These are phyloP conservation scores for Parasteatoda tepidariorum DNA, from an alignment of 1,140 invertebrate genomes.

Conservation along the genomic window DNA sequence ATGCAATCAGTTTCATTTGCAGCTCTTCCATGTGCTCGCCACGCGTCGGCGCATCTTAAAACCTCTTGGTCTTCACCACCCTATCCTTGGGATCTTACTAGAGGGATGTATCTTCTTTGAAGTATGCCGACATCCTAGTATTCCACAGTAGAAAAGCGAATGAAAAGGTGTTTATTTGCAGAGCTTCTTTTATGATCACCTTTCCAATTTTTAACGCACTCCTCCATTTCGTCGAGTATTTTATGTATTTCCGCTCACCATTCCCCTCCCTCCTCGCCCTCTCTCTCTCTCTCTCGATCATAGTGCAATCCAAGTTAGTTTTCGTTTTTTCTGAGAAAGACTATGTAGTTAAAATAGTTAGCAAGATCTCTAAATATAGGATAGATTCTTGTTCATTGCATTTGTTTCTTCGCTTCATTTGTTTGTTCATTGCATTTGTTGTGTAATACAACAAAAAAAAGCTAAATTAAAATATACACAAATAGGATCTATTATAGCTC, in stretches of 20 bases:
- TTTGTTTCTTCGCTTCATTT: too few species aligned
- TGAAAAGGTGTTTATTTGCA: constrained; percentile 24
- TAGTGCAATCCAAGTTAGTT: too few species aligned
- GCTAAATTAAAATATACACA: too few species aligned
- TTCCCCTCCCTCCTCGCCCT: neutral
- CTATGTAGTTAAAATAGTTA: too few species aligned
- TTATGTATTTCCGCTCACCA: neutral
- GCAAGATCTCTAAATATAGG: too few species aligned
- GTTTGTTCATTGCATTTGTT: too few species aligned
- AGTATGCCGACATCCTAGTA: neutral
- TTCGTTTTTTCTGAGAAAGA: too few species aligned
- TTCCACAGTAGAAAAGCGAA: neutral
- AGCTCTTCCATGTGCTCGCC: constrained; percentile 10
- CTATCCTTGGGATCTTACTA: too few species aligned
- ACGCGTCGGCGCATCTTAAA: constrained; percentile 19
- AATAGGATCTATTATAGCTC: too few species aligned
- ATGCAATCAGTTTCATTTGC: constrained; percentile 23
- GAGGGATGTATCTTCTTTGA: neutral
- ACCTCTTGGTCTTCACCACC: neutral
- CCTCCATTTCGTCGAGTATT: neutral
- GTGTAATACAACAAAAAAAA: too few species aligned
- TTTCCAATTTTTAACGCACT: neutral
- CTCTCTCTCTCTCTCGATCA: too few species aligned
- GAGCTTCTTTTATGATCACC: neutral
- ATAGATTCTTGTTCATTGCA: too few species aligned